A percentile compares a stretch with the other conserved stretches of the same genome.
Conservation (phyloP, 2,888 invertebrate species). For the Lamellibrachia columna region DNA sequence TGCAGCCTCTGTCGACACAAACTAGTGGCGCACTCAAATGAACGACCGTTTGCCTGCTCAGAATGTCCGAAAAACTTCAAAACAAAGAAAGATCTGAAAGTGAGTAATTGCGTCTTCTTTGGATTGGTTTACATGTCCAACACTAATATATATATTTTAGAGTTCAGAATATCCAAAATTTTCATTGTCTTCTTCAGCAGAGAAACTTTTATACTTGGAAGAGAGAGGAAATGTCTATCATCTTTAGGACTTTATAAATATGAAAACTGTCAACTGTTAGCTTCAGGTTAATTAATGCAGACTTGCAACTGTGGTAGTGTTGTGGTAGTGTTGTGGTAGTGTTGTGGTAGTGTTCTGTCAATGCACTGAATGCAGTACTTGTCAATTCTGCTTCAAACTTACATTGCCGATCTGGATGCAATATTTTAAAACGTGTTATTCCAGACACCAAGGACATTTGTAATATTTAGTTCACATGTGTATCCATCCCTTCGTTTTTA, state of each 20-base stretch:
- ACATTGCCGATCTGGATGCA: no score
- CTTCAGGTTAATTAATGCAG: background rate
- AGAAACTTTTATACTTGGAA: no score
- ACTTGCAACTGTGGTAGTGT: background rate
- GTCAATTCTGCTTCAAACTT: no score
- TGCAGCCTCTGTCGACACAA: slow-evolving; percentile 37
- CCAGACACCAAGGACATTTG: background rate
- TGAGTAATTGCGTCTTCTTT: background rate
- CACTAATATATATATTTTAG: background rate
- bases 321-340: background rate
- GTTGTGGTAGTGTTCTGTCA: background rate
- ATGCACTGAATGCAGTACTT: no score
- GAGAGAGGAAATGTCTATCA: background rate
- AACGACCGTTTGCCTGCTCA: slow-evolving; percentile 37
- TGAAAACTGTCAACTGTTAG: background rate
- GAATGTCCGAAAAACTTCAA: slow-evolving; percentile 38
- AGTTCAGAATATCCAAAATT: no score
- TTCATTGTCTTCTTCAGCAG: no score
- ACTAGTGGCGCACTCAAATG: slow-evolving; percentile 38
- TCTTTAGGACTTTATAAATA: no score
- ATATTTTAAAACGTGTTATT: background rate
- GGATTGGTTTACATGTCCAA: no score
- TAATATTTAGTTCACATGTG: background rate
- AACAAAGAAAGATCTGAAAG: slow-evolving; percentile 41
- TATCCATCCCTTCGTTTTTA: background rate